Conservation (phyloP, 92 coral and sea anemone genomes). For the Diadumene lineata region DNA sequence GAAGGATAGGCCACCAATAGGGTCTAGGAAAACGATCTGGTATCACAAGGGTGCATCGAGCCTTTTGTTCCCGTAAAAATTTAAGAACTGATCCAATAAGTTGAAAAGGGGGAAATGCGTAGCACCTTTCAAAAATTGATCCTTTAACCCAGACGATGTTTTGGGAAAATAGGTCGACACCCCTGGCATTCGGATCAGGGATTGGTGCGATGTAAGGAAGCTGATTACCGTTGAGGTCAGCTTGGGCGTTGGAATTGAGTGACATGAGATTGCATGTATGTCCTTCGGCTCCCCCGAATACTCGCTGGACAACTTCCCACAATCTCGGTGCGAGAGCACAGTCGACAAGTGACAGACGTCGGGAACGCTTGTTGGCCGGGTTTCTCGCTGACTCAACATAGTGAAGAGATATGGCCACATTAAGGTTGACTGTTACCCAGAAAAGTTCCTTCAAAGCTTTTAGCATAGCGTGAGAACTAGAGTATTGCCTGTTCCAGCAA, state of each 20-base stretch:
- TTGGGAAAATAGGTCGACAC: conserved; percentile 41
- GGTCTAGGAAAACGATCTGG: conserved; percentile 21
- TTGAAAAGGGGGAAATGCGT: conserved; percentile 43
- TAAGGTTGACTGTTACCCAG: conserved; percentile 41
- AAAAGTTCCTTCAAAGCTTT: conserved; percentile 36
- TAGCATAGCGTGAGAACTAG: conserved; percentile 21
- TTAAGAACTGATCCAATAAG: conserved; percentile 38
- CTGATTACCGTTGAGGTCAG: conserved; percentile 23
- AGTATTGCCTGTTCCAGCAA: conserved; percentile 27
- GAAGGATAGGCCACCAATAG: conserved; percentile 43
- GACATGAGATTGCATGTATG: conserved; percentile 48
- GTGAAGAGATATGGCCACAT: conserved; percentile 28
- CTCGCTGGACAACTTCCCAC: conserved; percentile 14
- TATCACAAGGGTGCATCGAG: conserved; percentile 23
- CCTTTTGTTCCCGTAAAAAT: conserved; percentile 23
- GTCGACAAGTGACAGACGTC: conserved; percentile 12
- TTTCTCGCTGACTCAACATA: conserved; percentile 17
- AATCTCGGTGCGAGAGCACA: conserved; percentile 27
- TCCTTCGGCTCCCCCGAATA: conserved; percentile 41
- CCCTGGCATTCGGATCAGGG: conserved; percentile 22
- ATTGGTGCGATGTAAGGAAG: conserved; percentile 33
- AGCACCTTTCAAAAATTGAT: conserved; percentile 14
- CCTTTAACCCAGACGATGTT: neutral
- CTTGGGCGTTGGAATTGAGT: conserved; percentile 32
- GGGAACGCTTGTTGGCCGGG: conserved; percentile 32